Percentiles rank a stretch among this genome's conserved stretches.
Evolutionary conservation across 2,113 vertebrate genomes (phyloP).

Genomic region (Crocuta crocuta): DNA sequence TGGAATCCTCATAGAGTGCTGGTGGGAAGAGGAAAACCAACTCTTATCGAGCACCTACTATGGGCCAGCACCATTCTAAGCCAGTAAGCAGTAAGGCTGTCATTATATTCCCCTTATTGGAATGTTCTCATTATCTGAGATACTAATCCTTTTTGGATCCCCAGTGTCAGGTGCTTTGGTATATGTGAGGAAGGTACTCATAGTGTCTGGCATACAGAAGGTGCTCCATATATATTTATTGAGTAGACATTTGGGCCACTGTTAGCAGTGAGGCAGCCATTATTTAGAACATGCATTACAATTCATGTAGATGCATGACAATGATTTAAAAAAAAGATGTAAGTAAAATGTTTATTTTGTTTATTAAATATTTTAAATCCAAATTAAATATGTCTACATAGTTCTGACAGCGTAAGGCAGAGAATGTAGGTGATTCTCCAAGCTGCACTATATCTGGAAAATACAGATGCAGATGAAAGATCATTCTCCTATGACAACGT

Average conservation of each 20-base stretch:
- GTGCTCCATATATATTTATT: not conserved
- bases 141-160: not conserved
- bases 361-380: slow-evolving; percentile 41
- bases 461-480: not conserved
- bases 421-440: not conserved
- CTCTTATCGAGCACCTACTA: not conserved
- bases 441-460: not conserved
- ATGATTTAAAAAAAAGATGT: slow-evolving; percentile 8
- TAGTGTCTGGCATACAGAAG: not conserved
- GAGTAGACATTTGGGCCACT: not conserved
- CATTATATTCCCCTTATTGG: not conserved
- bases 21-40: not conserved
- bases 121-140: not conserved
- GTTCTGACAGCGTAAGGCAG: not conserved
- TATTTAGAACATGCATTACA: not conserved
- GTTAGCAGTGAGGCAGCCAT: not conserved
- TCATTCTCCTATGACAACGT: not conserved
- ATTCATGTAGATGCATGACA: not conserved
- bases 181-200: not conserved
- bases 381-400: not conserved
- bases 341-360: not conserved
- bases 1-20: not conserved
- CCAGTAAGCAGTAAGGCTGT: not conserved
- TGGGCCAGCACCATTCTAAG: not conserved
- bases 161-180: not conserved